phyloP scores from a whole-genome alignment of 2,113 vertebrate species.

The Plectropomus leopardus region DNA sequence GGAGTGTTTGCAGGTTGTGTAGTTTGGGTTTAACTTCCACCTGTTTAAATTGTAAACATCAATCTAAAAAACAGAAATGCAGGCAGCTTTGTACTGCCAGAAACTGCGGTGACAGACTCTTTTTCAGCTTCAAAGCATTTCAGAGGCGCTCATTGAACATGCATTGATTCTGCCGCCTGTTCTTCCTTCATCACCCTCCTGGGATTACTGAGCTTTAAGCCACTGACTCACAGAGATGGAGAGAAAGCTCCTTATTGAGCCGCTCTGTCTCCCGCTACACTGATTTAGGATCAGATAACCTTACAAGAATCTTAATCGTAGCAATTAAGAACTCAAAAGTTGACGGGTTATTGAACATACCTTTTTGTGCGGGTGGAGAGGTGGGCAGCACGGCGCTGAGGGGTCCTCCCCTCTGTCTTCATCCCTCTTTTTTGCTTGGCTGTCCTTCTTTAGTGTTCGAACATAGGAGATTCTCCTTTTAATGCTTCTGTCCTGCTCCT shows the following conservation, averaged over 20 bases:
- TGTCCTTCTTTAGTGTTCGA: constrained; percentile 51
- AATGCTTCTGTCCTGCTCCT: constrained; percentile 29
- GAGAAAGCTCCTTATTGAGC: constrained; percentile 42
- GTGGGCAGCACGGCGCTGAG: constrained; percentile 50
- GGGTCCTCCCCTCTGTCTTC: constrained; percentile 29
- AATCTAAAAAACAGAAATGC: constrained; percentile 9
- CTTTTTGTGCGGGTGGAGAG: constrained; percentile 69
- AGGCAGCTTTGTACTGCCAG: background rate
- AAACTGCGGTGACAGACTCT: constrained; percentile 15
- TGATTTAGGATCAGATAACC: constrained; percentile 47
- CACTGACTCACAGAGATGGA: constrained; percentile 39
- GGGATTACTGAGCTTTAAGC: constrained; percentile 59
- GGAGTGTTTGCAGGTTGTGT: background rate
- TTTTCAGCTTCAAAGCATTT: constrained; percentile 29
- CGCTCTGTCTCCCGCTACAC: constrained; percentile 24
- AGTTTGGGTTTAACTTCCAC: background rate
- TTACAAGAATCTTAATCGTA: constrained; percentile 36
- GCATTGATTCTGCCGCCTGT: constrained; percentile 50
- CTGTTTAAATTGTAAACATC: constrained; percentile 18
- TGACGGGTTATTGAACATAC: constrained; percentile 66
- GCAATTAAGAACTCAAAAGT: constrained; percentile 21
- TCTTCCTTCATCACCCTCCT: constrained; percentile 54
- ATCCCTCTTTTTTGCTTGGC: constrained; percentile 9
- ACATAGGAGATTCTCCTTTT: constrained; percentile 59
- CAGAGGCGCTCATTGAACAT: constrained; percentile 34